Percentiles rank a stretch among this genome's conserved stretches.
Conservation (phyloP, 2,888 invertebrate species). For the Lycophotia porphyrea region DNA sequence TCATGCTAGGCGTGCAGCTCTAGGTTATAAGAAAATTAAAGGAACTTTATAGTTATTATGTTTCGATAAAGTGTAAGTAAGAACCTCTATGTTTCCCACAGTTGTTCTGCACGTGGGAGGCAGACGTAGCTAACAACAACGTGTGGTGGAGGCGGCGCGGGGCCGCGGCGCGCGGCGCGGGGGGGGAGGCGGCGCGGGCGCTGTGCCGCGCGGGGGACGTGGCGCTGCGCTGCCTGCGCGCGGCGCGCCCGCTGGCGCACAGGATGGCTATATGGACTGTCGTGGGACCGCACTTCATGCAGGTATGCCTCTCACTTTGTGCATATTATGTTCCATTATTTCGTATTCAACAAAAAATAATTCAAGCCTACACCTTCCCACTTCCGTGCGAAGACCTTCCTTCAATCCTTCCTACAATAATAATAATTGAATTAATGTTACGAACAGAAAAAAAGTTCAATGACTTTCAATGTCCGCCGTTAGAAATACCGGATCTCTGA, state of each 20-base stretch:
- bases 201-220: slow-evolving; percentile 89
- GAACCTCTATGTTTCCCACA: slow-evolving; percentile 29
- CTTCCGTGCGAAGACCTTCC: neutral
- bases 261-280: slow-evolving; percentile 98
- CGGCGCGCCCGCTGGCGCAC: slow-evolving; percentile 95
- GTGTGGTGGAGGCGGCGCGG: slow-evolving; percentile 74
- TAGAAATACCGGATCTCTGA: neutral
- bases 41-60: too few relatives aligned
- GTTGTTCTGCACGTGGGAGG: slow-evolving; percentile 82
- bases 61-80: neutral
- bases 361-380: neutral
- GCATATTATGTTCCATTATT: neutral
- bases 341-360: too few relatives aligned
- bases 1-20: too few relatives aligned
- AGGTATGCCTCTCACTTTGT: slow-evolving; percentile 88
- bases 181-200: slow-evolving; percentile 29
- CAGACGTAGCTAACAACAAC: slow-evolving; percentile 80
- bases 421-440: neutral
- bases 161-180: slow-evolving; percentile 71
- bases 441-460: neutral
- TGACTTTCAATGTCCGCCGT: neutral
- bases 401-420: neutral
- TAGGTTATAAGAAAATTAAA: too few relatives aligned
- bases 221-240: slow-evolving; percentile 88
- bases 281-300: slow-evolving; percentile 97